A percentile compares a stretch with the other conserved stretches of the same genome.
These are phyloP conservation scores for Drosophila hawaiiensis DNA, from an alignment of 2,888 invertebrate species.

Conservation along the genomic window DNA sequence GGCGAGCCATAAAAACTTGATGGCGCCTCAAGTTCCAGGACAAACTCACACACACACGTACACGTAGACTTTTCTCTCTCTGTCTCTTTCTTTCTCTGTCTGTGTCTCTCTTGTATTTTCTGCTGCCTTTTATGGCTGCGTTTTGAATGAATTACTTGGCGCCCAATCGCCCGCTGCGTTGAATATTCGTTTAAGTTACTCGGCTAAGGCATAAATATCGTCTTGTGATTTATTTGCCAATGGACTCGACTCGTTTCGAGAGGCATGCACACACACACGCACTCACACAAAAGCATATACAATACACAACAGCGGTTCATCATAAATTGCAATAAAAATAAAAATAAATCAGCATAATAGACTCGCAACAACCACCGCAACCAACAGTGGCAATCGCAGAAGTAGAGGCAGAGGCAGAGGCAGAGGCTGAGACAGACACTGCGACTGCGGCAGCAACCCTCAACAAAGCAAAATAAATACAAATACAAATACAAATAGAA, in stretches of 20 bases:
- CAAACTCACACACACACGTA: not conserved
- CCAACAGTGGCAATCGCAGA: not conserved
- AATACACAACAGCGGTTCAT: constrained; percentile 30
- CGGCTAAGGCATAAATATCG: constrained; percentile 29
- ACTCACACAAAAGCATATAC: not conserved
- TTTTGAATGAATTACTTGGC: constrained; percentile 63
- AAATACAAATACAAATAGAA: constrained; percentile 13
- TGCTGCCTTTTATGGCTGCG: constrained; percentile 53
- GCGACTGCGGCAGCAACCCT: constrained; percentile 55
- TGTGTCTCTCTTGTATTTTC: not conserved
- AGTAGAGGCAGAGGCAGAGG: not conserved
- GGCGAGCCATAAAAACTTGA: constrained; percentile 35
- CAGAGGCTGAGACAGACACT: constrained; percentile 2
- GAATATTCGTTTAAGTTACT: constrained; percentile 36
- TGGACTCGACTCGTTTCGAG: constrained; percentile 47
- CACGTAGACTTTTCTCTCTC: too few species aligned
- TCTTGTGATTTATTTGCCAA: constrained; percentile 70
- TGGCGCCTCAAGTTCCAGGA: constrained; percentile 46
- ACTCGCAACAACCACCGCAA: constrained; percentile 69
- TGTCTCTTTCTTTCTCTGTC: not conserved
- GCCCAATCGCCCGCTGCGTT: constrained; percentile 60
- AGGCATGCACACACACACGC: constrained; percentile 9
- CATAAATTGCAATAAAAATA: constrained; percentile 78
- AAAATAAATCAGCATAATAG: constrained; percentile 80
- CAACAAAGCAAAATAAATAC: constrained; percentile 22